Conservation (phyloP, 2,113 vertebrate species). For the Vanacampus margaritifer region DNA sequence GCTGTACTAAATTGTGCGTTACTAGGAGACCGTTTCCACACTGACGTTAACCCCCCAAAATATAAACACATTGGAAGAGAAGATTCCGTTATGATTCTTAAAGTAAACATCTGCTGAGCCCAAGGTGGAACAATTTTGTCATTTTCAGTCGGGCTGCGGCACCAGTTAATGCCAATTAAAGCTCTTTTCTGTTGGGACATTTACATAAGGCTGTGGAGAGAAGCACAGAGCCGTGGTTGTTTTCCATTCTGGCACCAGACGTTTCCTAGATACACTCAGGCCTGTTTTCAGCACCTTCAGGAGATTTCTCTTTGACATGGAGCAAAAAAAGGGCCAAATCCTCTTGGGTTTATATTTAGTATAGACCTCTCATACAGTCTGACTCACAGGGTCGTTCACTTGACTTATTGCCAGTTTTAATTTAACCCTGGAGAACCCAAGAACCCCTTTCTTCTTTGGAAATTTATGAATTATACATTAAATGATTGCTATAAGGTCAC, state of each 20-base stretch:
- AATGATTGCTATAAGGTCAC: too few relatives aligned
- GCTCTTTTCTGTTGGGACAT: constrained; percentile 43
- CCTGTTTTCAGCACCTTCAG: constrained; percentile 63
- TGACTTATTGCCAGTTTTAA: constrained; percentile 52
- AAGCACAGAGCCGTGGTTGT: constrained; percentile 59
- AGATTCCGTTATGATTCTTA: constrained; percentile 20
- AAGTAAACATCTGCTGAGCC: constrained; percentile 49
- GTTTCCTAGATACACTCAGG: constrained; percentile 66
- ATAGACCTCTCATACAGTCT: constrained; percentile 33
- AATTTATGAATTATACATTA: too few relatives aligned
- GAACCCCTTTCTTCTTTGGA: too few relatives aligned
- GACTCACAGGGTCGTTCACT: constrained; percentile 20
- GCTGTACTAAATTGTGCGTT: neutral
- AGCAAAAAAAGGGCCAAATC: constrained; percentile 35
- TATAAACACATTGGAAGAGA: constrained; percentile 17
- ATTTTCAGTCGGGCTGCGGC: constrained; percentile 38
- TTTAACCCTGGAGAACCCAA: too few relatives aligned
- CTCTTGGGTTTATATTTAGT: constrained; percentile 51
- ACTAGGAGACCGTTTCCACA: constrained; percentile 5
- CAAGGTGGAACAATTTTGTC: constrained; percentile 50
- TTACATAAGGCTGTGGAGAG: constrained; percentile 61
- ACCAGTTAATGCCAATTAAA: constrained; percentile 55
- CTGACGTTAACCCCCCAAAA: neutral
- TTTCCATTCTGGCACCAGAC: constrained; percentile 53
- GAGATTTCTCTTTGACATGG: constrained; percentile 59